These are phyloP conservation scores for Xenopus petersii DNA, from an alignment of 2,797 vertebrate species.

Conservation along the genomic window DNA sequence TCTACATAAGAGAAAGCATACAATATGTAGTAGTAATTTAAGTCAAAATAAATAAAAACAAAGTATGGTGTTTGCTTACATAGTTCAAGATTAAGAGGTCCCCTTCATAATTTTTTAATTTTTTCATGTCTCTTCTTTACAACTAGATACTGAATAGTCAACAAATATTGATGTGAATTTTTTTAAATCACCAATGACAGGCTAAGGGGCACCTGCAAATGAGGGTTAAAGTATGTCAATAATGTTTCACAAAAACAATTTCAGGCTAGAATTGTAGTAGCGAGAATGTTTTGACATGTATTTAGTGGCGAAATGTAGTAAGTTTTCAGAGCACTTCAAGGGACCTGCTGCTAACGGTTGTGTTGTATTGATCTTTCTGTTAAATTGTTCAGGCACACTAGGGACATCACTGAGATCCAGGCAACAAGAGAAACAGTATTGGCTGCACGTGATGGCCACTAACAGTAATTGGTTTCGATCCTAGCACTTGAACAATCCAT, in stretches of 20 bases:
- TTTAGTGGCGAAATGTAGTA: slow-evolving; percentile 71
- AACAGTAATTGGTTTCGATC: slow-evolving; percentile 99
- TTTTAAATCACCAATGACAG: slow-evolving; percentile 89
- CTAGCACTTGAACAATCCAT: slow-evolving; percentile 74
- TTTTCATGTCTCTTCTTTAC: no score
- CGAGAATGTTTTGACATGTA: slow-evolving; percentile 88
- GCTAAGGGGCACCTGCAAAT: slow-evolving; percentile 75
- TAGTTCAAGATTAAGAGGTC: no score
- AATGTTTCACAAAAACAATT: slow-evolving; percentile 92
- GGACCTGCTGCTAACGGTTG: slow-evolving; percentile 84
- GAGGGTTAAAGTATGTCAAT: slow-evolving; percentile 95
- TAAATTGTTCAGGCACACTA: slow-evolving; percentile 89
- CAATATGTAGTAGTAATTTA: no score
- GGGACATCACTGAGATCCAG: slow-evolving; percentile 82
- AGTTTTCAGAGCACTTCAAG: slow-evolving; percentile 79
- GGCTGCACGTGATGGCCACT: slow-evolving; percentile 74
- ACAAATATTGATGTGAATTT: slow-evolving; percentile 66
- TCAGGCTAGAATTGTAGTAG: slow-evolving; percentile 76
- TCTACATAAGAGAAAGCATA: no score
- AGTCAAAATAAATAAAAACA: no score
- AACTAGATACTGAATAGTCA: slow-evolving; percentile 61
- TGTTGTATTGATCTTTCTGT: slow-evolving; percentile 84
- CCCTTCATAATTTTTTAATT: no score
- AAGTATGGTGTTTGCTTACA: no score
- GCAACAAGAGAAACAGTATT: slow-evolving; percentile 74